These are phyloP conservation scores for Orthosia gracilis DNA, from an alignment of 2,888 invertebrate species.

Conservation along the genomic window DNA sequence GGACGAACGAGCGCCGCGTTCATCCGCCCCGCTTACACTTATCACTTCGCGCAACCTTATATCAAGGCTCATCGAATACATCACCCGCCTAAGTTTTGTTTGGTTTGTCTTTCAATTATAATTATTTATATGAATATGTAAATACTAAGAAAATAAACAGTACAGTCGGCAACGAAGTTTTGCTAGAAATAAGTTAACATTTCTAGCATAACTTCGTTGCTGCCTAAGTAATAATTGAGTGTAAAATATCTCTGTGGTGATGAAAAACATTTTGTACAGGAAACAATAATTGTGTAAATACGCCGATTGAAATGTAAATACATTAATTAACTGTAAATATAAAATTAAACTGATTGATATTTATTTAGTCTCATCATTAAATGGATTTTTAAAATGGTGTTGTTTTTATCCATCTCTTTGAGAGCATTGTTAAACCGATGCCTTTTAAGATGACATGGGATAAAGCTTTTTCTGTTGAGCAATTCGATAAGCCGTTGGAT, in stretches of 20 bases:
- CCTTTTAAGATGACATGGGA: constrained; percentile 8
- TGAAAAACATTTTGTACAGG: constrained; percentile 49
- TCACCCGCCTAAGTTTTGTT: constrained; percentile 60
- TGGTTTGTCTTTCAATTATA: constrained; percentile 60
- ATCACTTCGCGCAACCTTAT: constrained; percentile 67
- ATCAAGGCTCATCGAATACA: constrained; percentile 63
- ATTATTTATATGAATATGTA: constrained; percentile 61
- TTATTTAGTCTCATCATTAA: constrained; percentile 66
- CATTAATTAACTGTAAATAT: constrained; percentile 69
- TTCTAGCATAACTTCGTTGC: too few species aligned
- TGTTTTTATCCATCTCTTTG: constrained; percentile 6
- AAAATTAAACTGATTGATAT: constrained; percentile 67
- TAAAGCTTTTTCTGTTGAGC: constrained; percentile 26
- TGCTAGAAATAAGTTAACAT: neutral
- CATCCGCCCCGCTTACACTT: constrained; percentile 76
- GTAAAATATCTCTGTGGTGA: constrained; percentile 30
- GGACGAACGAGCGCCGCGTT: constrained; percentile 89
- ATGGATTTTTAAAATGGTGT: constrained; percentile 59
- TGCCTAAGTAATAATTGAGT: constrained; percentile 28
- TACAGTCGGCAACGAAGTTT: constrained; percentile 9
- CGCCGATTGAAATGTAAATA: constrained; percentile 68
- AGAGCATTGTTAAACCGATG: neutral
- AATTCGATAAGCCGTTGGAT: constrained; percentile 55
- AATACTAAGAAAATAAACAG: constrained; percentile 38
- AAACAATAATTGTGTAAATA: constrained; percentile 70